A percentile compares a stretch with the other conserved stretches of the same genome.
phyloP scores from a whole-genome alignment of 1,140 invertebrate genomes.

The Aphaenogaster ashmeadi region DNA sequence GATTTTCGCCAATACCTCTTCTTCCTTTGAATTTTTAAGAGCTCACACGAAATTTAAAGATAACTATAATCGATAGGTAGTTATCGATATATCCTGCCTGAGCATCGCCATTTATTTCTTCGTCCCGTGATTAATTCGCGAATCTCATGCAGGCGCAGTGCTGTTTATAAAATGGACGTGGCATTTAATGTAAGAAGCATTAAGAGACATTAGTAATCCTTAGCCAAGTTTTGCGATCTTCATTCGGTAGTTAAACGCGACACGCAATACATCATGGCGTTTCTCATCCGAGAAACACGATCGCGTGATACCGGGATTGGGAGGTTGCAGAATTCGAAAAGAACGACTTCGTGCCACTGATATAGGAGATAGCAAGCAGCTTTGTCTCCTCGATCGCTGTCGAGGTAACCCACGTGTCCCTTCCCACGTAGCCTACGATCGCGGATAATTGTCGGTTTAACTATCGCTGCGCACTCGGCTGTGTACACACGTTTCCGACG shows the following conservation, averaged over 20 bases:
- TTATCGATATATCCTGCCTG: neutral
- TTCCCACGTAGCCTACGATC: constrained; percentile 56
- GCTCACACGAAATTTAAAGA: neutral
- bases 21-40: neutral
- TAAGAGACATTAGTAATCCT: constrained; percentile 19
- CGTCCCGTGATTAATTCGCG: neutral
- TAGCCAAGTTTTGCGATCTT: constrained; percentile 26
- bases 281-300: constrained; percentile 17
- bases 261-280: constrained; percentile 33
- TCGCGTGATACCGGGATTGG: constrained; percentile 33
- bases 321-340: constrained; percentile 31
- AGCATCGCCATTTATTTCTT: constrained; percentile 20
- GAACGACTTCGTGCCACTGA: constrained; percentile 33
- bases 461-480: constrained; percentile 54
- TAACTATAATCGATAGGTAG: neutral
- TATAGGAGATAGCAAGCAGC: constrained; percentile 35
- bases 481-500: constrained; percentile 48
- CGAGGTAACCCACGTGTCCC: constrained; percentile 60
- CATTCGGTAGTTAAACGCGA: constrained; percentile 34
- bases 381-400: constrained; percentile 52
- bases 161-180: neutral
- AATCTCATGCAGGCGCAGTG: neutral
- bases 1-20: neutral
- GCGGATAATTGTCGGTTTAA: constrained; percentile 64
- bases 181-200: constrained; percentile 26